These are phyloP conservation scores for Drosophila littoralis DNA, from an alignment of 1,140 invertebrate species.

Conservation along the genomic window DNA sequence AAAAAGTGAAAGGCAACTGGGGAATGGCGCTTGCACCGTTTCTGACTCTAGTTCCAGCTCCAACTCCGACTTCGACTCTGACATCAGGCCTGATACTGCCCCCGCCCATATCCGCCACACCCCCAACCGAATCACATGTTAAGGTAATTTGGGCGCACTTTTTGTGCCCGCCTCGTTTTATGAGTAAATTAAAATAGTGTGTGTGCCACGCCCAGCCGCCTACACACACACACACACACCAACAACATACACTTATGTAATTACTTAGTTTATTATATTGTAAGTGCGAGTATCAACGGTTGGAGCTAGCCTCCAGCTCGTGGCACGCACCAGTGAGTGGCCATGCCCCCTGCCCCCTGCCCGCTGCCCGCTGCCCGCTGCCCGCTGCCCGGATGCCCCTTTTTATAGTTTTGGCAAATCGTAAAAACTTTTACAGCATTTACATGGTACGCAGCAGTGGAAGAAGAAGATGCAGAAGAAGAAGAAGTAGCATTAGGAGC, in stretches of 20 bases:
- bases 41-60: neutral
- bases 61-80: neutral
- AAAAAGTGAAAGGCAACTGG: slow-evolving; percentile 78
- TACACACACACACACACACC: slow-evolving; percentile 26
- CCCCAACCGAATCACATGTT: slow-evolving; percentile 59
- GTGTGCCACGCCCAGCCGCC: slow-evolving; percentile 28
- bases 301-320: slow-evolving; percentile 8
- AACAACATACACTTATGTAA: slow-evolving; percentile 59
- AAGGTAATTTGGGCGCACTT: slow-evolving; percentile 79
- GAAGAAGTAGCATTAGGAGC: neutral
- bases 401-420: slow-evolving; percentile 81
- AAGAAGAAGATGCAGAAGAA: neutral
- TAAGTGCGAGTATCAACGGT: slow-evolving; percentile 61
- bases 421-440: slow-evolving; percentile 82
- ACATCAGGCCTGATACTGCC: neutral
- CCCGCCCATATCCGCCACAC: neutral
- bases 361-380: neutral
- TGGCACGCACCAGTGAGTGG: slow-evolving; percentile 38
- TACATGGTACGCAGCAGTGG: slow-evolving; percentile 58
- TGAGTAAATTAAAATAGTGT: slow-evolving; percentile 77
- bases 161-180: slow-evolving; percentile 72
- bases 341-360: neutral
- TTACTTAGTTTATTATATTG: slow-evolving; percentile 82
- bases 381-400: slow-evolving; percentile 22
- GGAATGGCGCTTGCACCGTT: slow-evolving; percentile 33